Base-by-base conservation (phyloP, 2,888 invertebrate genomes). In the Cephus rjabovi region DNA sequence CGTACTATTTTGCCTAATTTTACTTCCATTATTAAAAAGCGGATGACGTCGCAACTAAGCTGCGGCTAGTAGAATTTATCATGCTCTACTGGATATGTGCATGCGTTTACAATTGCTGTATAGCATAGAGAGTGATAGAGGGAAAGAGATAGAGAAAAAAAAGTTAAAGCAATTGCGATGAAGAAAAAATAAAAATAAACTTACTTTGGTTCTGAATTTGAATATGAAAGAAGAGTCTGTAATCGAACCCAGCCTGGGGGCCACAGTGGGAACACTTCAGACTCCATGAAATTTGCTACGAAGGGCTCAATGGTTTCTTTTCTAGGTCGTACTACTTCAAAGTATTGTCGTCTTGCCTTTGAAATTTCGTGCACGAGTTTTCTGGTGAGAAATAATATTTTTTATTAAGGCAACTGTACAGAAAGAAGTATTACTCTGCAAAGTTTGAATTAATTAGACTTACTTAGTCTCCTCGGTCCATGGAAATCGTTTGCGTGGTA, bases 401-500 rank as follows among this genome's bases (percentile, higher is more conserved):
- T 35, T 9, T 3, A 34, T 12, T 37, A 34, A 23, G 15, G 23
- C 23, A 23, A 69, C n/a, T 30, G 34, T 23, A 79, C 4, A n/a
- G 15, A 12, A 76, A 37, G 3, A 11, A 15, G 34, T 34, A 69
- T 69, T 9, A n/a, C 4, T 23, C 56, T 34, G 23, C 2, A 23
- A 56, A 56, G 56, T 56, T 56, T 56, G 23, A 56, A 56, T 56
- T 56, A 23, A 56, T 56, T 56, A 69, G 76, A 87, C 90, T 87
- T 90, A 95, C 95, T 94, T 94, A 73, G 93, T 92, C 86, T 94
- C 93, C 73, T 93, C 93, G 76, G 94, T 95, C 96, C 96, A 96
- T 37, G 94, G 94, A 92, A 96, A 97, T 80, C 94, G 94, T 34
- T 95, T 94, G 86, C 95, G 94, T 3, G 96, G 96, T 75, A 95